phyloP scores from a whole-genome alignment of 2,888 invertebrate genomes.

The Lacanobia wlatinum region DNA sequence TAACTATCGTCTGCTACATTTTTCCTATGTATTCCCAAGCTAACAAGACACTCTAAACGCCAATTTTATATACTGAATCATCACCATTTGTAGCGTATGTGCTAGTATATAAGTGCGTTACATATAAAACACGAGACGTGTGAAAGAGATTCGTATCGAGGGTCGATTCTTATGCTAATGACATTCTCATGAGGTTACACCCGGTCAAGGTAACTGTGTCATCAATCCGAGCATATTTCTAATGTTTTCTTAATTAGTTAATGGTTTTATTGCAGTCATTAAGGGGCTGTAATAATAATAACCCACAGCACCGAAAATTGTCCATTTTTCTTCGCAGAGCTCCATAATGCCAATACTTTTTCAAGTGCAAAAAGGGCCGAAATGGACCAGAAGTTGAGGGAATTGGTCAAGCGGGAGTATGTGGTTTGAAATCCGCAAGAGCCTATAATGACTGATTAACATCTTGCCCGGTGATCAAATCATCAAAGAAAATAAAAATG shows the following conservation, averaged over 20 bases:
- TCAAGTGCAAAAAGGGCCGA: not conserved
- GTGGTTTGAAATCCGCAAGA: too few relatives aligned
- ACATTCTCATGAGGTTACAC: slow-evolving; percentile 79
- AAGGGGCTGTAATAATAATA: not conserved
- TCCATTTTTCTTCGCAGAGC: too few relatives aligned
- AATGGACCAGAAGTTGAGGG: too few relatives aligned
- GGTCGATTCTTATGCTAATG: slow-evolving; percentile 72
- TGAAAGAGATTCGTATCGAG: slow-evolving; percentile 73
- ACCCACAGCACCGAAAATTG: too few relatives aligned
- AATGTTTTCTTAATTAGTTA: slow-evolving; percentile 37
- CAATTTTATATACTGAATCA: slow-evolving; percentile 55
- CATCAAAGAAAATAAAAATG: not conserved
- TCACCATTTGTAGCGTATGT: slow-evolving; percentile 42
- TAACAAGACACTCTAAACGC: slow-evolving; percentile 39
- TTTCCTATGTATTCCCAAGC: slow-evolving; percentile 31
- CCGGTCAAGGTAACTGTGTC: slow-evolving; percentile 86
- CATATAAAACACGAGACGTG: slow-evolving; percentile 64
- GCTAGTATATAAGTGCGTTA: slow-evolving; percentile 40
- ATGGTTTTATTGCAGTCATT: not conserved
- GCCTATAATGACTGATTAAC: not conserved
- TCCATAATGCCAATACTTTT: too few relatives aligned
- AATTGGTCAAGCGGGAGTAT: not conserved
- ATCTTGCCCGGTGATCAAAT: not conserved
- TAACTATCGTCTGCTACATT: slow-evolving; percentile 1
- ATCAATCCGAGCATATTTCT: slow-evolving; percentile 62